Conservation (phyloP, 2,888 invertebrate species). For the Loripinus fragilis region DNA sequence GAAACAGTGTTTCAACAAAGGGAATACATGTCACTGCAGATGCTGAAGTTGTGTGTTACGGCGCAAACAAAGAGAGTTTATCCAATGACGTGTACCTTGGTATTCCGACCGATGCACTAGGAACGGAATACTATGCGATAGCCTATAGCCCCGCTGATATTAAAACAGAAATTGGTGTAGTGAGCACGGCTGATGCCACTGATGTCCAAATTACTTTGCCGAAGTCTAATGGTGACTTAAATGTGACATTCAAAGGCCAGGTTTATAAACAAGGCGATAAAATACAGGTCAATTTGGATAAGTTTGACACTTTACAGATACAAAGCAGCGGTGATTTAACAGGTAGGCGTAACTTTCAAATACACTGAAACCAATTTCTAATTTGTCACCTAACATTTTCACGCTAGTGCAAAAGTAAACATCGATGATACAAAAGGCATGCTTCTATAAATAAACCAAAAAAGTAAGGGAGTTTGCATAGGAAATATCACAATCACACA, state of each 20-base stretch:
- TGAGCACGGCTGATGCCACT: conserved; percentile 51
- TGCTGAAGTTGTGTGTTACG: conserved; percentile 62
- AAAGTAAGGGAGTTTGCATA: no score
- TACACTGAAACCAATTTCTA: no score
- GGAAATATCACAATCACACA: no score
- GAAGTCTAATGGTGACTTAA: conserved; percentile 26
- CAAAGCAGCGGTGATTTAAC: conserved; percentile 59
- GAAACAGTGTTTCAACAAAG: conserved; percentile 52
- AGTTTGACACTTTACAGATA: conserved; percentile 60
- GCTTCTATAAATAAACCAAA: no score
- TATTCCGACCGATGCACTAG: conserved; percentile 61
- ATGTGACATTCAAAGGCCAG: conserved; percentile 53
- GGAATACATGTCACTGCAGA: conserved; percentile 58
- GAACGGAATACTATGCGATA: conserved; percentile 61
- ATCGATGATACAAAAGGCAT: no score
- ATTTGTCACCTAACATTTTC: no score
- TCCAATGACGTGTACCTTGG: conserved; percentile 65
- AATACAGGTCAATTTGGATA: conserved; percentile 46
- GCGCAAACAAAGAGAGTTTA: conserved; percentile 62
- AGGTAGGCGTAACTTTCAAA: no score
- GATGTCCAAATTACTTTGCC: conserved; percentile 54
- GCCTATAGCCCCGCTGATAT: conserved; percentile 48
- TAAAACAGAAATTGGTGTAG: conserved; percentile 56
- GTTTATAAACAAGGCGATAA: conserved; percentile 55
- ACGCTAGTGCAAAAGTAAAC: no score